phyloP scores from a whole-genome alignment of 2,797 vertebrate genomes.

The Lithobates sylvaticus region DNA sequence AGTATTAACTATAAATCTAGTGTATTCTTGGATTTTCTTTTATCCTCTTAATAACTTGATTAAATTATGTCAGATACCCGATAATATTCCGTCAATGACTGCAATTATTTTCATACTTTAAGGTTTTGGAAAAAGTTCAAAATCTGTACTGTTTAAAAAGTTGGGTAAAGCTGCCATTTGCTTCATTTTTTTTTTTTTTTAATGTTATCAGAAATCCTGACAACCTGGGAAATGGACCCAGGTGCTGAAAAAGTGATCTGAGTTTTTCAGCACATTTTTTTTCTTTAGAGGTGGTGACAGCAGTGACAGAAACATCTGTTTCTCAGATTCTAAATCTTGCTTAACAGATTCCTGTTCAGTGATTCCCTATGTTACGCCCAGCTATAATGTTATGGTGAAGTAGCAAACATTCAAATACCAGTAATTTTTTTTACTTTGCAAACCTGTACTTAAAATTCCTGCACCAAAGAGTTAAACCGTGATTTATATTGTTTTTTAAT shows the following conservation, averaged over 20 bases:
- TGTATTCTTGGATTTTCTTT: constrained; percentile 4
- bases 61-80: constrained; percentile 50
- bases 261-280: constrained; percentile 45
- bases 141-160: background rate
- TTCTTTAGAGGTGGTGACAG: constrained; percentile 56
- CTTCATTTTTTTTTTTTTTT: constrained; percentile 28
- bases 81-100: constrained; percentile 34
- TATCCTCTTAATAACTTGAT: constrained; percentile 46
- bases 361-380: constrained; percentile 14
- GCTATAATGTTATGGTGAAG: constrained; percentile 16
- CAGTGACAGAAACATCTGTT: constrained; percentile 60
- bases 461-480: constrained; percentile 11
- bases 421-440: background rate
- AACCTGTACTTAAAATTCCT: constrained; percentile 22
- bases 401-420: constrained; percentile 5
- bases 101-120: constrained; percentile 23
- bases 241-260: constrained; percentile 47
- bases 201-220: constrained; percentile 48
- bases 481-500: background rate
- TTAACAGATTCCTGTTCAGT: constrained; percentile 33
- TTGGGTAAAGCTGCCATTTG: constrained; percentile 20
- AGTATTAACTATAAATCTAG: constrained; percentile 42
- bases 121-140: background rate
- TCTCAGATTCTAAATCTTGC: constrained; percentile 49
- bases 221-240: constrained; percentile 51